A percentile compares a stretch with the other conserved stretches of the same genome.
Evolutionary conservation across 92 coral and sea anemone species (phyloP).

Genomic region (Scolanthus callimorphus): DNA sequence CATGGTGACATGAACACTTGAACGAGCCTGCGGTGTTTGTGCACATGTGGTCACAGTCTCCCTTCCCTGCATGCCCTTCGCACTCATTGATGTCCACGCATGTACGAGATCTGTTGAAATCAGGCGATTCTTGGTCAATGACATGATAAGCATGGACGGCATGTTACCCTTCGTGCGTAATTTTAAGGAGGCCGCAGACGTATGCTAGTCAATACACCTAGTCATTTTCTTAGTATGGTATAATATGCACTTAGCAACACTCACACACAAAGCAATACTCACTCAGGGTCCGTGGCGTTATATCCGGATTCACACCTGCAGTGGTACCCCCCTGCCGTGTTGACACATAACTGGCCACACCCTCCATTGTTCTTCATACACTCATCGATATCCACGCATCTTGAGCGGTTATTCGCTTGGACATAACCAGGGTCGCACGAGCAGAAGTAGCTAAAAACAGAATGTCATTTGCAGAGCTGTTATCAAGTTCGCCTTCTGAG

Average conservation of each 20-base stretch:
- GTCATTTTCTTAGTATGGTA: too few relatives aligned
- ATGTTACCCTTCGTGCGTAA: too few relatives aligned
- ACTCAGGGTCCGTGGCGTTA: slow-evolving; percentile 77
- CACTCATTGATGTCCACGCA: slow-evolving; percentile 93
- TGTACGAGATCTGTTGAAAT: slow-evolving; percentile 65
- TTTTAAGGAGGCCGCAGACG: too few relatives aligned
- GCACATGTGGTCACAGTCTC: slow-evolving; percentile 91
- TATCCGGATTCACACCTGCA: slow-evolving; percentile 88
- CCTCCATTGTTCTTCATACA: slow-evolving; percentile 83
- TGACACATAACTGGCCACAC: slow-evolving; percentile 90
- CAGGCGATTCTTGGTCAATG: too few relatives aligned
- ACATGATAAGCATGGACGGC: too few relatives aligned
- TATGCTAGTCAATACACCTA: too few relatives aligned
- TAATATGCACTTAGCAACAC: too few relatives aligned
- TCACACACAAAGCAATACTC: too few relatives aligned
- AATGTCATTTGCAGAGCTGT: too few relatives aligned
- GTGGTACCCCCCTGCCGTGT: slow-evolving; percentile 72
- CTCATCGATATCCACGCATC: slow-evolving; percentile 83
- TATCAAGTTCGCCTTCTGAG: too few relatives aligned
- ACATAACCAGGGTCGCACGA: slow-evolving; percentile 75
- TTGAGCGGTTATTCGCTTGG: slow-evolving; percentile 59
- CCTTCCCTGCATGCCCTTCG: slow-evolving; percentile 78
- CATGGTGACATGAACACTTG: slow-evolving; percentile 83
- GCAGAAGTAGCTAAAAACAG: slow-evolving; percentile 82
- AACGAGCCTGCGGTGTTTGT: slow-evolving; percentile 85